Evolutionary conservation across 2,113 vertebrate genomes (phyloP).

Genomic region (Calyptommatus sinebrachiatus): DNA sequence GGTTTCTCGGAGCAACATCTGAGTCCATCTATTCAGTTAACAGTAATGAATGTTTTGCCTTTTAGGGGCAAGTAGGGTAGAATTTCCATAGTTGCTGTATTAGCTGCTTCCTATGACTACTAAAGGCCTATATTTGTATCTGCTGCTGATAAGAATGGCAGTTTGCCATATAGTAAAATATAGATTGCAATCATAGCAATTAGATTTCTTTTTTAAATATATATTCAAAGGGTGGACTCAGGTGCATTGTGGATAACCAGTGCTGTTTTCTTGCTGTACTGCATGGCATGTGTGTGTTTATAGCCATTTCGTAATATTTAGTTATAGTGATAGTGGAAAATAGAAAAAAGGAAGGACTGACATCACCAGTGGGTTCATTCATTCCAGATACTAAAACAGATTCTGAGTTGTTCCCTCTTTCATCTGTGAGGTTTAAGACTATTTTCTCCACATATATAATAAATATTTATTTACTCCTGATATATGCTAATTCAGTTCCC

Average conservation of each 20-base stretch:
- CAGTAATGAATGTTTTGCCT: slow-evolving; percentile 23
- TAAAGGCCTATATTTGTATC: background rate
- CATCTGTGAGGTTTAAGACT: no score
- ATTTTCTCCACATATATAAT: no score
- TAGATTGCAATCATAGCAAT: background rate
- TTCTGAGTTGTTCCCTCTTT: no score
- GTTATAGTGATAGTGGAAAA: no score
- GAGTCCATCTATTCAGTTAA: slow-evolving; percentile 17
- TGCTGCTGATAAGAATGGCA: background rate
- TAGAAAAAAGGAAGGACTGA: no score
- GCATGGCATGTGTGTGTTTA: background rate
- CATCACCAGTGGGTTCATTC: no score
- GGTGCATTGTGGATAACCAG: background rate
- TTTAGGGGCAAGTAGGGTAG: slow-evolving; percentile 13
- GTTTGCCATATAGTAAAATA: slow-evolving; percentile 2
- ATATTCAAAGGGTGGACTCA: background rate
- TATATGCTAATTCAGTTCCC: no score
- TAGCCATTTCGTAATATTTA: background rate
- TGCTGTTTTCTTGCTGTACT: background rate
- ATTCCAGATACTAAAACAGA: no score
- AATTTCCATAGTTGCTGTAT: background rate
- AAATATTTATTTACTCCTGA: no score
- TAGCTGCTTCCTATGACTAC: background rate
- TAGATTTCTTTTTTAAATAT: background rate
- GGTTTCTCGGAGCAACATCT: slow-evolving; percentile 22